phyloP scores from a whole-genome alignment of 2,888 invertebrate species.

The Balanococcus diminutus region DNA sequence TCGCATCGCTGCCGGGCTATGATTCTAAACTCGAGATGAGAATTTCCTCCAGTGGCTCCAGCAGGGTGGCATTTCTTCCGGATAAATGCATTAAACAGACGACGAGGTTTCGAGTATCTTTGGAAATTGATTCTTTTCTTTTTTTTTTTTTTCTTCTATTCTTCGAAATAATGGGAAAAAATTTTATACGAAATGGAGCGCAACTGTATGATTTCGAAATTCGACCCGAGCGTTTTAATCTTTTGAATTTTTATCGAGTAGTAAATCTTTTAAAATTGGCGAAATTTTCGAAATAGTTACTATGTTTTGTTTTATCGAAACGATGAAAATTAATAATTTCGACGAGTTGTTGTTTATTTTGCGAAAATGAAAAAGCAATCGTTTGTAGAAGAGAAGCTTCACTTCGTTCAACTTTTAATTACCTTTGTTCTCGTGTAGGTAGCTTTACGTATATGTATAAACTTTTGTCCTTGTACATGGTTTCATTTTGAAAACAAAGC shows the following conservation, averaged over 20 bases:
- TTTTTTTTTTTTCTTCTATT: not conserved
- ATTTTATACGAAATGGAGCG: too few relatives aligned
- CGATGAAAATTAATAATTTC: slow-evolving; percentile 11
- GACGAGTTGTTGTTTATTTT: not conserved
- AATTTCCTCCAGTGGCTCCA: not conserved
- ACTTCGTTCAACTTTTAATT: not conserved
- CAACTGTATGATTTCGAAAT: too few relatives aligned
- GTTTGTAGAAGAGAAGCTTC: not conserved
- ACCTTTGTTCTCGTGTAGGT: not conserved
- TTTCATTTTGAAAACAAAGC: not conserved
- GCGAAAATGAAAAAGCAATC: not conserved
- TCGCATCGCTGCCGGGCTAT: not conserved
- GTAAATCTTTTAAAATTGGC: not conserved
- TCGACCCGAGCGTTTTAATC: not conserved
- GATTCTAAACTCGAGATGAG: not conserved
- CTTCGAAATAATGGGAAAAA: not conserved
- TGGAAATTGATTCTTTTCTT: not conserved
- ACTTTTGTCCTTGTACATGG: not conserved
- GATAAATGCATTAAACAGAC: not conserved
- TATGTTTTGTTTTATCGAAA: not conserved
- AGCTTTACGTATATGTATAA: too few relatives aligned
- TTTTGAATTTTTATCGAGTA: not conserved
- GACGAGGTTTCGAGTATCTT: not conserved
- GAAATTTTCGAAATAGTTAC: not conserved
- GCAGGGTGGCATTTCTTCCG: not conserved